Evolutionary conservation across 1,140 invertebrate genomes (phyloP).

Genomic region (Mycetomoellerius zeteki): DNA sequence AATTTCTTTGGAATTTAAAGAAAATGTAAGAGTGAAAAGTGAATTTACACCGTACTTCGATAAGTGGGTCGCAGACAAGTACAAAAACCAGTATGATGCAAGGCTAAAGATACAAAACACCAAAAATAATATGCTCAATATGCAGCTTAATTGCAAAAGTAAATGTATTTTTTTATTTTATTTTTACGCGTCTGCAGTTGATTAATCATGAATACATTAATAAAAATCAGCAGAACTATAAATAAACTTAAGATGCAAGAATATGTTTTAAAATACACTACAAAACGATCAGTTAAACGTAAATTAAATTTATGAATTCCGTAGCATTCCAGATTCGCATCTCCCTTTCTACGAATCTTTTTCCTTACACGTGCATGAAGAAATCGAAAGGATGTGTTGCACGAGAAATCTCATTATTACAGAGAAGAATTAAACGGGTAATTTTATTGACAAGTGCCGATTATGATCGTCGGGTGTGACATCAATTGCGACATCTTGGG

Average conservation of each 20-base stretch:
- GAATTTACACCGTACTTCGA: neutral
- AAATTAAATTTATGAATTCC: neutral
- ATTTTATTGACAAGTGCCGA: constrained; percentile 17
- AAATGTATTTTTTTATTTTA: neutral
- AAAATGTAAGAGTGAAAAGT: neutral
- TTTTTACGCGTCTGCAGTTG: neutral
- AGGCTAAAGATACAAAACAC: neutral
- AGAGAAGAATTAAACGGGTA: constrained; percentile 11
- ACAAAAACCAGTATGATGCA: constrained; percentile 14
- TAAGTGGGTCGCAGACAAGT: constrained; percentile 17
- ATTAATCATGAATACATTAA: neutral
- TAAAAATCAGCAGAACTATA: neutral
- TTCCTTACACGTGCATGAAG: neutral
- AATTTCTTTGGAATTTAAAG: neutral
- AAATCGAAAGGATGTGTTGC: neutral
- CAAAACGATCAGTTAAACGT: neutral
- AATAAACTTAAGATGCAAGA: neutral
- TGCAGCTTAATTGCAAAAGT: neutral
- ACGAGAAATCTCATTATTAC: constrained; percentile 16
- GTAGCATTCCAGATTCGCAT: neutral
- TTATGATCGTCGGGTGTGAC: constrained; percentile 31
- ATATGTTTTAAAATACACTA: neutral
- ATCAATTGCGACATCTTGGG: neutral
- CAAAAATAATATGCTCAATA: neutral
- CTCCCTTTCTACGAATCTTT: neutral